Base-by-base conservation (phyloP, 2,888 invertebrate genomes). In the Lithophane leautieri region DNA sequence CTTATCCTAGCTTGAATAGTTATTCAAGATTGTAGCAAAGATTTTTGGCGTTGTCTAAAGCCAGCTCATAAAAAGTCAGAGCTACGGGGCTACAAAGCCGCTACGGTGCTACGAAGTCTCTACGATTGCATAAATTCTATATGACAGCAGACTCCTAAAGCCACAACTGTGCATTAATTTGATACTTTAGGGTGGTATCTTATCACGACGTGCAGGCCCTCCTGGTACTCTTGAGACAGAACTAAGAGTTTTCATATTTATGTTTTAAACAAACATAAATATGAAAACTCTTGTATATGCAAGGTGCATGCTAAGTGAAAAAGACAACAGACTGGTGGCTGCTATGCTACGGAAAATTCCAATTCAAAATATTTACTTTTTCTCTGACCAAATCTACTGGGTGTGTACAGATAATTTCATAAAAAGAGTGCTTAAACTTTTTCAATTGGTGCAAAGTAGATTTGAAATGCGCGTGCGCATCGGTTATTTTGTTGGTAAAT, bases 111-210 rank as follows among this genome's bases (percentile, higher is more conserved):
- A 68, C 78, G 44, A 70, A 70, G 50, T 69, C 61, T 62, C 44
- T 62, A 60, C 50, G 50, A 60, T 54, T 52, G 28, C 56, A 54
- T 69, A 72, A 61, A 60, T 76, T 76, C 22, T 80, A 44, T 66
- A 78, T 66, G 66, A n/a, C 56, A 54, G 52, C 52, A 28, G 44
- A 28, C 52, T 82, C 22, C 52, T 54, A 19, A 54, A 54, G 71
- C 66, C 78, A 56, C 79, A 70, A 67, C 66, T 66, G 56, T 50
- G 66, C 79, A 79, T 79, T 83, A 71, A 79, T 74, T 63, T 74
- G 34, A 62, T 67, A 73, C 63, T 79, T 78, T 65, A 79, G 42
- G 54, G 54, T 62, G 6, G 67, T 50, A 28, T 42, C 76, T 71
- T 65, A 76, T 76, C 82, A 78, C 40, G 34, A 25, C 40, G 54